Base-by-base conservation (phyloP, 2,113 vertebrate species). In the Fregata magnificens region DNA sequence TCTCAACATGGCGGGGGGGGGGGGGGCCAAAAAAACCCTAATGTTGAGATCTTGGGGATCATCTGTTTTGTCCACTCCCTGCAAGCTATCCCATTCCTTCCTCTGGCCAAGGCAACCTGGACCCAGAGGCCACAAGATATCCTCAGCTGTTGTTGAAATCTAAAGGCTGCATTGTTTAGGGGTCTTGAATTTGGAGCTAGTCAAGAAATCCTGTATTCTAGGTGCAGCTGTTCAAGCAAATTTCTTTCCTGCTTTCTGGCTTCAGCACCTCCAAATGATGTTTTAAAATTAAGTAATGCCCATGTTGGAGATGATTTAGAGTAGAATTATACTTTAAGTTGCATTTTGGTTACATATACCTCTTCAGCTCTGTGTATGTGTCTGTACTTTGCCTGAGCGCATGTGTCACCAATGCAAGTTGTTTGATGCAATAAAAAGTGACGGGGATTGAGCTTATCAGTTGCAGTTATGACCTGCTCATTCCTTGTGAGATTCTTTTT, bases 1-100 rank as follows among this genome's bases (percentile, higher is more conserved):
- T 40, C 18, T 45, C 25, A 88, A 71, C 6, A 50, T n/a, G n/a
- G n/a, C n/a, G n/a, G n/a, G n/a, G n/a, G n/a, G n/a, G n/a, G n/a
- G n/a, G n/a, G n/a, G n/a, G n/a, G n/a, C n/a, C 4, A 34, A 16
- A 40, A 73, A 61, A 61, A 13, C 2, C 0, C 2, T 44, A 1
- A 16, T 28, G 0, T 42, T 74, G 55, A 74, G 7, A 20, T 12
- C 16, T 47, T 55, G 25, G 24, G 13, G 2, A 40, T 45, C 2
- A 3, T 31, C 36, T 45, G 4, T 24, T 49, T 85, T 78, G 25
- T 55, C 16, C 11, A 40, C 5, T 28, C 6, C 20, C 19, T 58
- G 16, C 29, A 58, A 58, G 7, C 25, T 62, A 25, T 58, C 15
- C 5, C 9, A 17, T 15, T 73, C 20, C 10, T 67, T 80, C 24